phyloP scores from a whole-genome alignment of 2,113 vertebrate genomes.

The Numenius arquata region DNA sequence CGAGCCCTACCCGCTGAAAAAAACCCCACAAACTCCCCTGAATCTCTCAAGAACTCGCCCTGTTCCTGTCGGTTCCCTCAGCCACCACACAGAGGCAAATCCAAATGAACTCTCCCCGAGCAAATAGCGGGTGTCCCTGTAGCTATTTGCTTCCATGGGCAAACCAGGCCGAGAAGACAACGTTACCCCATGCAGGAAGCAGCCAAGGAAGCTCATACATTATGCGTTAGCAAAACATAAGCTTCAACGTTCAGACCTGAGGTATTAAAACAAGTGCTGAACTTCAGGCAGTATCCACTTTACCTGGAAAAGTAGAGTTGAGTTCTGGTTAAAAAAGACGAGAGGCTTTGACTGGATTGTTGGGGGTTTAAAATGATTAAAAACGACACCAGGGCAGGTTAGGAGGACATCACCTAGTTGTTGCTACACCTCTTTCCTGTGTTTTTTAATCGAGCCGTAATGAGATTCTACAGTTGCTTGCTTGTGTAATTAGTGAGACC shows the following conservation, averaged over 20 bases:
- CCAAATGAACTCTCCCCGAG: constrained; percentile 32
- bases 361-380: neutral
- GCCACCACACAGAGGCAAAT: constrained; percentile 24
- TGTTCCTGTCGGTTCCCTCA: constrained; percentile 28
- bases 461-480: neutral
- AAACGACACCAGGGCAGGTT: neutral
- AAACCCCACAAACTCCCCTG: neutral
- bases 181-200: constrained; percentile 47
- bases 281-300: constrained; percentile 64
- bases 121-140: constrained; percentile 17
- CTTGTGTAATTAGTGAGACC: neutral
- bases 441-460: constrained; percentile 1
- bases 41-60: constrained; percentile 1
- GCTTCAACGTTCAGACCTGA: constrained; percentile 40
- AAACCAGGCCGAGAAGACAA: constrained; percentile 41
- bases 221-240: constrained; percentile 42
- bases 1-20: neutral
- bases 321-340: constrained; percentile 35
- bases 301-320: constrained; percentile 60
- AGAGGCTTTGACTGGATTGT: neutral
- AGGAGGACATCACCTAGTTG: neutral
- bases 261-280: constrained; percentile 50
- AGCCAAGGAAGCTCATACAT: constrained; percentile 56
- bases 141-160: constrained; percentile 51
- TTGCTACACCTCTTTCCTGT: neutral